Evolutionary conservation across 2,113 vertebrate genomes (phyloP).

Genomic region (Stegostoma tigrinum): DNA sequence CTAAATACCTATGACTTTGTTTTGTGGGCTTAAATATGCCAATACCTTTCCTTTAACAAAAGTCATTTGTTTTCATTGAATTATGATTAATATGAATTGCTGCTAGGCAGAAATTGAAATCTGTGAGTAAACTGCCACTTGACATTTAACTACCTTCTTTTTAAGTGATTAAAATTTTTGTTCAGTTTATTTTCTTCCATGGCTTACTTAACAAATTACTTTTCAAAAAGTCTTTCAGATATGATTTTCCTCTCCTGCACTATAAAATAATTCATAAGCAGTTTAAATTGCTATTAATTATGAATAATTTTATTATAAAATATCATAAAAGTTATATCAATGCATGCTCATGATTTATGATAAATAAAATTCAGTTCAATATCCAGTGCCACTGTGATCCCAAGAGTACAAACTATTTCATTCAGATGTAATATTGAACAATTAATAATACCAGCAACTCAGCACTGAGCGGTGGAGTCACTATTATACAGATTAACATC

Average conservation of each 20-base stretch:
- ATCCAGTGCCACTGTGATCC: not conserved
- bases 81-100: constrained; percentile 15
- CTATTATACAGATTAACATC: not conserved
- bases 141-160: not conserved
- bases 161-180: not conserved
- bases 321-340: not conserved
- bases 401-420: not conserved
- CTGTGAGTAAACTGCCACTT: not conserved
- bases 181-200: not conserved
- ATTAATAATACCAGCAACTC: not conserved
- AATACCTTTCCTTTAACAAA: not conserved
- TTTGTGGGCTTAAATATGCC: not conserved
- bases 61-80: not conserved
- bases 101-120: not conserved
- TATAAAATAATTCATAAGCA: not conserved
- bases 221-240: not conserved
- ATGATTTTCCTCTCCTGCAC: not conserved
- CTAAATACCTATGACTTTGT: not conserved
- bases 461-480: not conserved
- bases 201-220: not conserved
- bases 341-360: not conserved
- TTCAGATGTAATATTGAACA: not conserved
- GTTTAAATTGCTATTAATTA: not conserved
- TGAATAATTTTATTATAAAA: not conserved
- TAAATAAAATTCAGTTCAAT: not conserved